These are phyloP conservation scores for Bovichtus diacanthus DNA, from an alignment of 2,797 vertebrate genomes.

Conservation along the genomic window DNA sequence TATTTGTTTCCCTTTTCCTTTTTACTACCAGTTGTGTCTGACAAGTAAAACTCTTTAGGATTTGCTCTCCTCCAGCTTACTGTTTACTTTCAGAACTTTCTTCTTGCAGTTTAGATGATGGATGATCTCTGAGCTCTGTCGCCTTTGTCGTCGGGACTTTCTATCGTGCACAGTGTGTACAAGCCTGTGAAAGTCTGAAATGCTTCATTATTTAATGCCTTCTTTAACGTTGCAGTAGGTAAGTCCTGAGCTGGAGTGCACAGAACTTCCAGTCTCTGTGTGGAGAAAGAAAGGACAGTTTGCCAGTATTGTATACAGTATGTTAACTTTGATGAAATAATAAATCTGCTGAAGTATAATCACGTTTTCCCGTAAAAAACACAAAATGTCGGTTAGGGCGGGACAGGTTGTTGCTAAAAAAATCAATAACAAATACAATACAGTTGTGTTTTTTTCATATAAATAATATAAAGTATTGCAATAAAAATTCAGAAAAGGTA, in stretches of 20 bases:
- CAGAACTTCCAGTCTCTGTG: constrained; percentile 78
- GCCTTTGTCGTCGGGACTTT: not conserved
- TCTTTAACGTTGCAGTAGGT: constrained; percentile 42
- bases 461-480: not conserved
- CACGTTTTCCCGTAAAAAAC: not conserved
- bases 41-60: not conserved
- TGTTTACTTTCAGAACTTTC: not conserved
- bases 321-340: not conserved
- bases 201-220: constrained; percentile 48
- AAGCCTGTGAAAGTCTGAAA: constrained; percentile 82
- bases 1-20: not conserved
- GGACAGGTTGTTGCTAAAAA: not conserved
- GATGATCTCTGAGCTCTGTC: constrained; percentile 4
- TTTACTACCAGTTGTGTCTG: not conserved
- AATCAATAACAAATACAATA: not conserved
- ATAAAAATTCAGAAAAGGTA: not conserved
- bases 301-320: not conserved
- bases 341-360: not conserved
- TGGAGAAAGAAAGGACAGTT: constrained; percentile 20
- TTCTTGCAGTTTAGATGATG: constrained; percentile 23
- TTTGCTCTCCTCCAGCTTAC: not conserved
- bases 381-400: not conserved
- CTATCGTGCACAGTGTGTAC: constrained; percentile 65
- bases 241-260: constrained; percentile 80
- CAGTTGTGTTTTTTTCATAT: not conserved